Base-by-base conservation (phyloP, 2,888 invertebrate species). In the Nymphalis urticae region DNA sequence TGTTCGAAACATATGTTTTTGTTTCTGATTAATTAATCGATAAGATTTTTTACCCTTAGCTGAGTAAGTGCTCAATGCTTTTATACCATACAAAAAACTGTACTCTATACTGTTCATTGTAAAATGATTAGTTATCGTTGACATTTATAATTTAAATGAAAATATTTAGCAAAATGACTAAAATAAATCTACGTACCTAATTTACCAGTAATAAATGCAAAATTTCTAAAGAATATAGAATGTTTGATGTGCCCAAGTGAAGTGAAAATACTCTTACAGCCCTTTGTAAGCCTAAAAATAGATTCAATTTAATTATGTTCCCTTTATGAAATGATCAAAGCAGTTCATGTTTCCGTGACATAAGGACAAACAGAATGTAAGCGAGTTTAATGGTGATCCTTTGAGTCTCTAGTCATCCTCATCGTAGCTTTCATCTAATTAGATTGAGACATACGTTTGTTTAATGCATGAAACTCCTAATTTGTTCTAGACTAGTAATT, bases 311-410 rank as follows among this genome's bases (percentile, higher is more conserved):
- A 51, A 51, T 58, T 51, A 50, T 42, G 42, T 42, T 59, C 36
- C 58, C 58, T 58, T 62, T 27, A 59, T 59, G 24, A 62, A 50
- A 63, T 58, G 67, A 67, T 67, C 67, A 67, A 67, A 67, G 67
- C 27, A 51, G 42, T 51, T 50, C 59, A 48, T 32, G 62, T 62
- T 50, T 62, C 56, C 48, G n/a, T 56, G 27, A 21, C 32, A 36
- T 21, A 32, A 32, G 56, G 36, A 17, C 36, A n/a, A 17, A 36
- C 36, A 36, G 17, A 36, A 36, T 36, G 58, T 58, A n/a, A 27
- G 36, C 36, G 10, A n/a, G 27, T 36, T 58, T 19, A 7, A 17
- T 32, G 32, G n/a, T 56, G 56, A 56, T 19, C 58, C 58, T 58
- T 42, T 58, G 19, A 58, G 19, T n/a, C 36, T 42, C 13, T 58